phyloP scores from a whole-genome alignment of 1,140 invertebrate species.

The Temnothorax nylanderi region DNA sequence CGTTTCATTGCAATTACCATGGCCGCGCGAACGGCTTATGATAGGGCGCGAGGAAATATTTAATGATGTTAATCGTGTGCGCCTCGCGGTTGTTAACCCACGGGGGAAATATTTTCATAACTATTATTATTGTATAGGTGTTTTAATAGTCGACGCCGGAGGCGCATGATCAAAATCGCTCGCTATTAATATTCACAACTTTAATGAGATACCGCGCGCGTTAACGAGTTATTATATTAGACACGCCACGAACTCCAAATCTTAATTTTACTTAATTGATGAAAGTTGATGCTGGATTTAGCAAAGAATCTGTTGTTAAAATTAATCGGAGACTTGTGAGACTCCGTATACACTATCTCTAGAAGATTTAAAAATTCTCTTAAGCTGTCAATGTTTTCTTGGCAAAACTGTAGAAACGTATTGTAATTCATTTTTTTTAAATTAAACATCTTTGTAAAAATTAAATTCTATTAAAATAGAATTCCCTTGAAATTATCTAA shows the following conservation, averaged over 20 bases:
- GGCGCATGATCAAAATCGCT: neutral
- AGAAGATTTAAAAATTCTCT: neutral
- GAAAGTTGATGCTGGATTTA: neutral
- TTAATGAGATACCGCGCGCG: neutral
- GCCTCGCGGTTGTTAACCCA: neutral
- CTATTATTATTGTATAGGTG: neutral
- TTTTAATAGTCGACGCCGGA: constrained; percentile 22
- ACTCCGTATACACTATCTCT: neutral
- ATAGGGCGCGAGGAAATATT: constrained; percentile 15
- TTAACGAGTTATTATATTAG: neutral
- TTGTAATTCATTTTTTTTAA: neutral
- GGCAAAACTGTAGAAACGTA: neutral
- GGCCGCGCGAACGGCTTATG: neutral
- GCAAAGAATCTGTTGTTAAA: neutral
- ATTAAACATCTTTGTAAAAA: neutral
- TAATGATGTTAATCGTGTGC: neutral
- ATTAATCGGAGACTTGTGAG: neutral
- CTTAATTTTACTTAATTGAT: neutral
- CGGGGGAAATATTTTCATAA: constrained; percentile 27
- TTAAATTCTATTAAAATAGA: neutral
- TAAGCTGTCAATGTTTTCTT: neutral
- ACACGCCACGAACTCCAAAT: neutral
- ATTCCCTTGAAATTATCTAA: neutral
- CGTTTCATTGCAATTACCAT: constrained; percentile 9
- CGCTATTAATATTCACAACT: neutral